A percentile compares a stretch with the other conserved stretches of the same genome.
phyloP scores from a whole-genome alignment of 2,113 vertebrate genomes.

The Alligator mississippiensis region DNA sequence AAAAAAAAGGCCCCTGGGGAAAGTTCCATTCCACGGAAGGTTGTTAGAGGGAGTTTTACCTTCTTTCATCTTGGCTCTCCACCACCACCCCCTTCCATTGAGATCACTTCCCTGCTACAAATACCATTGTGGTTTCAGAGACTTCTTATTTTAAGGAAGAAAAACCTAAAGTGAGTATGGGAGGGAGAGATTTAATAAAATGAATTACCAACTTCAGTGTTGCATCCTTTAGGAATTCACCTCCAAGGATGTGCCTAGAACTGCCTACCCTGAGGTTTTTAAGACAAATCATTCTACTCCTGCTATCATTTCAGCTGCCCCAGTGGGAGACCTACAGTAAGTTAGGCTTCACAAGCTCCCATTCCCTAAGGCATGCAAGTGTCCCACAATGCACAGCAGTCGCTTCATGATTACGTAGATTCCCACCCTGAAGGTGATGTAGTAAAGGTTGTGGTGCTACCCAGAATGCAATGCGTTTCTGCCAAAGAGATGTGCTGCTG shows the following conservation, averaged over 20 bases:
- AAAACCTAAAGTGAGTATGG: not conserved
- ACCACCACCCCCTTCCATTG: not conserved
- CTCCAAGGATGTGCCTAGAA: not conserved
- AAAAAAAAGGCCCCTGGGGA: not conserved
- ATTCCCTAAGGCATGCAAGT: no score
- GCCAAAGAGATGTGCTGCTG: conserved; percentile 38
- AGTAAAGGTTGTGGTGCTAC: not conserved
- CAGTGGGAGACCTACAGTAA: not conserved
- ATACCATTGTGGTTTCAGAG: not conserved
- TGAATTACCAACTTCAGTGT: rapidly evolving
- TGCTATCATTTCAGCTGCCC: not conserved
- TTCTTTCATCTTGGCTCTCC: not conserved
- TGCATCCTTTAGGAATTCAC: rapidly evolving
- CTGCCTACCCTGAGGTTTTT: rapidly evolving
- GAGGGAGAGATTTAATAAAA: not conserved
- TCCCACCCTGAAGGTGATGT: not conserved
- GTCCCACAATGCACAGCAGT: not conserved
- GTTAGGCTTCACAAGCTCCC: no score
- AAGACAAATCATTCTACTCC: not conserved
- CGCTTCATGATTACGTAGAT: not conserved
- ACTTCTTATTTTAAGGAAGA: not conserved
- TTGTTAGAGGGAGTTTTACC: not conserved
- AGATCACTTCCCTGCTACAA: not conserved
- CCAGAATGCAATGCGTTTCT: conserved; percentile 33
- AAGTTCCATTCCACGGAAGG: not conserved